Base-by-base conservation (phyloP, 2,113 vertebrate genomes). In the Notiomystis cincta region DNA sequence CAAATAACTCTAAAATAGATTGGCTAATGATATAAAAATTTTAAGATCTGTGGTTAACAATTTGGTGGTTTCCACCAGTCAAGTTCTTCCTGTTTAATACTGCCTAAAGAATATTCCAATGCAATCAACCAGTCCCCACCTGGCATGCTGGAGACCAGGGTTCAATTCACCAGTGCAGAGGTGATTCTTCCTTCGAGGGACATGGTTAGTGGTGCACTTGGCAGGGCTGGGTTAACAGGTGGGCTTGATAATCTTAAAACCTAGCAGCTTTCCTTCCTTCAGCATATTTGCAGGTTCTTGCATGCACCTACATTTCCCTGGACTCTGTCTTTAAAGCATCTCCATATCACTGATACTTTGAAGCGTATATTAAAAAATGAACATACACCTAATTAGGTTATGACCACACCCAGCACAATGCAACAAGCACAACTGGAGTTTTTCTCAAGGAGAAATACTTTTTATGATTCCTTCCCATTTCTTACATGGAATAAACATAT, bases 41-140 rank as follows among this genome's bases (percentile, higher is more conserved):
- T 45, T 42, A 70, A 69, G 31, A 20, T 33, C 16, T 0, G 6
- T 20, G 47, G 37, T 61, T 69, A 76, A 56, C 0, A 0, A 51
- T 33, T 60, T 22, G 12, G 23, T 82, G 62, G 19, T 56, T 88
- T 92, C 51, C 24, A 73, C 16, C 53, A 48, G 13, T 9, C 21
- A 24, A 58, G 13, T 9, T 89, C 60, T 88, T 88, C 33, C 37
- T 69, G 19, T 60, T 60, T 65, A 40, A 42, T 25, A 57, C 4
- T 4, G 5, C 48, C 18, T 72, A 69, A 85, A 79, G 12, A 13
- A n/a, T 8, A 67, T 3, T 30, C 72, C 12, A 47, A 22, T 33
- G 27, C 12, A 65, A 9, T 31, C 33, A 62, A 31, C 23, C 13
- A 42, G 19, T 31, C 13, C 51, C 22, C 0, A 0, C 7, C 18